Conservation (phyloP, 2,113 vertebrate genomes). For the Centrocercus urophasianus region DNA sequence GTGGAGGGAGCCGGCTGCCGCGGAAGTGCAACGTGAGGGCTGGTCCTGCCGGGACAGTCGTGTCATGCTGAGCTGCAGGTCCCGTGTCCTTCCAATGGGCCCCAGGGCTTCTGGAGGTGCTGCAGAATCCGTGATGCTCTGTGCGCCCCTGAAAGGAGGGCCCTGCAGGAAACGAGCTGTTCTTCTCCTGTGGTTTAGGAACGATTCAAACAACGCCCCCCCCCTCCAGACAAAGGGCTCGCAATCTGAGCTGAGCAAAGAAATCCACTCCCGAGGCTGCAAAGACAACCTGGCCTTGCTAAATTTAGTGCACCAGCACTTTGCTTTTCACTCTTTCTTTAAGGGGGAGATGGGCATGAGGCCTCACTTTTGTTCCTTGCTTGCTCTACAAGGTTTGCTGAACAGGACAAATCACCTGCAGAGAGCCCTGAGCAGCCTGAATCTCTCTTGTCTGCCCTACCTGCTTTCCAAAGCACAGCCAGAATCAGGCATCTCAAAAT, state of each 20-base stretch:
- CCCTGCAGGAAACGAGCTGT: not conserved
- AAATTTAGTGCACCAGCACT: fast-evolving
- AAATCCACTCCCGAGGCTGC: not conserved
- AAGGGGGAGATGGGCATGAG: not conserved
- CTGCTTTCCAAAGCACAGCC: not conserved
- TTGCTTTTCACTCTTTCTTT: not conserved
- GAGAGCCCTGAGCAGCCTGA: not conserved
- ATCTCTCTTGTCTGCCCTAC: not conserved
- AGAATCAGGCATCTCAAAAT: not conserved
- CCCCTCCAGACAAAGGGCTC: not conserved
- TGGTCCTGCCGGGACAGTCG: not conserved
- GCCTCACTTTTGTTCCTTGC: not conserved
- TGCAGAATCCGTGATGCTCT: fast-evolving
- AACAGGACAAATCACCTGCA: not conserved
- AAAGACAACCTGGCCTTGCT: not conserved
- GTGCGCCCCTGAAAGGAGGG: not conserved
- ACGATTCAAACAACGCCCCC: not conserved
- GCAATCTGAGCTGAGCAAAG: not conserved
- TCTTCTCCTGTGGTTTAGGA: not conserved
- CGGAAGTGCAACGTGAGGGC: not conserved
- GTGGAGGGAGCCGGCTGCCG: not conserved
- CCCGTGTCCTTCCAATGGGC: not conserved
- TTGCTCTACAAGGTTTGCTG: not conserved
- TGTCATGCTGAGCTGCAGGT: not conserved
- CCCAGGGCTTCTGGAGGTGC: not conserved